A percentile compares a stretch with the other conserved stretches of the same genome.
Evolutionary conservation across 2,797 vertebrate genomes (phyloP).

Genomic region (Pipistrellus kuhlii): DNA sequence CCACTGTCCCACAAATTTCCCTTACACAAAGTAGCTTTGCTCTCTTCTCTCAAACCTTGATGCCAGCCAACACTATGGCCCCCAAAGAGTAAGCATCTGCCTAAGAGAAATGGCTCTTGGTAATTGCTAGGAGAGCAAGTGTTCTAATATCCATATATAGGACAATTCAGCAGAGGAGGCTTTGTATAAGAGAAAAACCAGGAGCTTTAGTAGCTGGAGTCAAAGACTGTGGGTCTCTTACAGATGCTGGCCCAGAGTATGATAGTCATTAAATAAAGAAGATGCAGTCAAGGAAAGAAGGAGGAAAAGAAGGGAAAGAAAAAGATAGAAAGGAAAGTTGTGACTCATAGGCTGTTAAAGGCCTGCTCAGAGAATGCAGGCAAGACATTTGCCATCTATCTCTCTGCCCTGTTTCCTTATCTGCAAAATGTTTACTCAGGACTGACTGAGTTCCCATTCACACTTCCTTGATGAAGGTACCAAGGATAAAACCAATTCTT

Average conservation of each 20-base stretch:
- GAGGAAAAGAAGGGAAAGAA: neutral
- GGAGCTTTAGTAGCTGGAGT: neutral
- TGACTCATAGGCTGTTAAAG: neutral
- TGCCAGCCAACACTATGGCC: neutral
- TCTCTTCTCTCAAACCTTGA: conserved; percentile 8
- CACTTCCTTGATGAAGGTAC: neutral
- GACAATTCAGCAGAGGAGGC: neutral
- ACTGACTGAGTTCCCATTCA: neutral
- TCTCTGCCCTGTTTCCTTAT: neutral
- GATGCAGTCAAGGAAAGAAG: neutral
- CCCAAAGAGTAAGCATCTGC: neutral
- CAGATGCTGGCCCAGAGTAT: neutral
- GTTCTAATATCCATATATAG: neutral
- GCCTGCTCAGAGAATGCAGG: neutral
- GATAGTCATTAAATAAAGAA: neutral
- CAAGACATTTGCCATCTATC: neutral
- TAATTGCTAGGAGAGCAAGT: neutral
- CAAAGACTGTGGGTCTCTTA: neutral
- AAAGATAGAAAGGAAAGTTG: neutral
- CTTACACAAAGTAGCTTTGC: neutral
- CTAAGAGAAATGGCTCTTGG: neutral
- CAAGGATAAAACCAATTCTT: conserved; percentile 19
- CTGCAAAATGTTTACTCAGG: neutral
- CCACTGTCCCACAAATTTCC: neutral
- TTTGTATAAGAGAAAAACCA: neutral